Evolutionary conservation across 2,888 invertebrate species (phyloP), one percentile per base, ranked within the genome.

Genomic region (Baronia brevicornis): DNA sequence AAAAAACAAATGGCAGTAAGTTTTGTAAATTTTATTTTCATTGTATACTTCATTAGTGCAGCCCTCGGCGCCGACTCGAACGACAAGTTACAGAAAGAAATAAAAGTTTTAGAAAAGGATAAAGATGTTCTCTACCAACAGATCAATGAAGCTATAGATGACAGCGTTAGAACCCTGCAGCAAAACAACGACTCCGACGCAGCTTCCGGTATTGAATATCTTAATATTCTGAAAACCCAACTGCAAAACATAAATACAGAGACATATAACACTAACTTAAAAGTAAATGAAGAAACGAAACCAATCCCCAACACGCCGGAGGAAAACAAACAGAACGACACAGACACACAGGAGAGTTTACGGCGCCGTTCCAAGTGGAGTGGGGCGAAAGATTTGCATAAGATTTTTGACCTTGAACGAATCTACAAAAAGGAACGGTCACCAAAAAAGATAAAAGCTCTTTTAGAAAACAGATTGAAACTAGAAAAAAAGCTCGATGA

Each of bases 401-500:
- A 28, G 10, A 23, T 33, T 3, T 33, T 33, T 18, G n/a, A 17
- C 2, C 19, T 13, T 5, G 23, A 28, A 9, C n/a, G 24, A 7
- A 5, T 12, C n/a, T 8, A 17, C 15, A 33, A 28, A 14, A 10
- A 20, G 7, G 8, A 24, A 10, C 13, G 19, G 4, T 3, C 8
- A 4, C 28, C 28, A 2, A n/a, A 28, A 13, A 4, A 19, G 5
- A 23, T 13, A 2, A 33, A 33, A 19, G 7, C 14, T 4, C 18
- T 23, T 9, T 3, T 33, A 18, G 28, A 23, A n/a, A 28, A 33
- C 7, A 22, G 23, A 6, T n/a, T 17, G 1, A 17, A 4, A 6
- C 6, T 33, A 13, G 33, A 33, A n/a, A 18, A 28, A 10, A 33
- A 33, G n/a, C 14, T 33, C 2, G 13, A 23, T 9, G 33, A 33